Conservation (phyloP, 2,113 vertebrate species). For the Nerophis ophidion region DNA sequence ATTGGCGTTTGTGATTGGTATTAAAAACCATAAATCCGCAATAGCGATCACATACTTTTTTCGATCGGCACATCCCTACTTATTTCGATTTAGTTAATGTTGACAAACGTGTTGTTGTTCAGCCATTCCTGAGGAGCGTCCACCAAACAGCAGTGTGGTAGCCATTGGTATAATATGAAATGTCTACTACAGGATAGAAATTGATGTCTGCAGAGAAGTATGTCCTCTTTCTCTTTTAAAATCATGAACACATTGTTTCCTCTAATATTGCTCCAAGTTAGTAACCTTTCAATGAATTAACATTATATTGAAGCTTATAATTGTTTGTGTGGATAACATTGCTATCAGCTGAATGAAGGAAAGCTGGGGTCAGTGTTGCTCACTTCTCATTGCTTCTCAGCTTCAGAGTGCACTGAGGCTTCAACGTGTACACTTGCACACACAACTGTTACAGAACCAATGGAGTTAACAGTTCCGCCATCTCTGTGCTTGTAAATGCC, state of each 20-base stretch:
- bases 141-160: too few species aligned
- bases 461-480: slow-evolving; percentile 1
- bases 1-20: too few species aligned
- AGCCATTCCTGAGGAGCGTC: too few species aligned
- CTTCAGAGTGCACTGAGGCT: neutral
- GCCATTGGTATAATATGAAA: neutral
- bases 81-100: too few species aligned
- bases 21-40: too few species aligned
- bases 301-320: neutral
- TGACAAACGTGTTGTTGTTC: too few species aligned
- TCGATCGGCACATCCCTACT: too few species aligned
- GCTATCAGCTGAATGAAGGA: slow-evolving; percentile 19
- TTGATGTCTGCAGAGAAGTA: neutral
- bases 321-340: slow-evolving; percentile 8
- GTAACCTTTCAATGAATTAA: slow-evolving; percentile 18
- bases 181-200: neutral
- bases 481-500: neutral
- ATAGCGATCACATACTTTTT: too few species aligned
- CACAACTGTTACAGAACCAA: slow-evolving; percentile 29
- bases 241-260: neutral
- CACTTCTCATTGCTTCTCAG: slow-evolving; percentile 14
- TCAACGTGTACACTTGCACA: slow-evolving; percentile 8
- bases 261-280: slow-evolving; percentile 9
- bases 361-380: slow-evolving; percentile 12
- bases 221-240: neutral